Percentiles rank a stretch among this genome's conserved stretches.
These are phyloP conservation scores for Platichthys stellatus DNA, from an alignment of 2,113 vertebrate genomes.

Conservation along the genomic window DNA sequence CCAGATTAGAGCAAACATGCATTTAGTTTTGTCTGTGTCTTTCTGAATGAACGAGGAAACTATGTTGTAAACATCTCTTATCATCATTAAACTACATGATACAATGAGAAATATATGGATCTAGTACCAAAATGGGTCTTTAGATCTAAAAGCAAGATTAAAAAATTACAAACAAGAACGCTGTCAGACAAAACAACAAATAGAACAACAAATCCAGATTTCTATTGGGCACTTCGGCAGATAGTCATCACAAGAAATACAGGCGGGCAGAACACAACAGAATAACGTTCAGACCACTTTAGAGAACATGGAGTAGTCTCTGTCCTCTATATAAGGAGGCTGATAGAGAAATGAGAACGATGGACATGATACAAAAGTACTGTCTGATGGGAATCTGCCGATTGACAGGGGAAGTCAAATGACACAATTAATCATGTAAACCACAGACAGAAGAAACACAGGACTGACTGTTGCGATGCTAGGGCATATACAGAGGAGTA, in stretches of 20 bases:
- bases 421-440: not conserved
- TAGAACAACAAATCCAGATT: not conserved
- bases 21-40: too few species aligned
- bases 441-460: not conserved
- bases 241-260: not conserved
- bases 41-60: too few species aligned
- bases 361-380: not conserved
- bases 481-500: not conserved
- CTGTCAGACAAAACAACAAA: not conserved
- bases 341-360: not conserved
- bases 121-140: too few species aligned
- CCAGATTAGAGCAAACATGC: too few species aligned
- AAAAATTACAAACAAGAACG: too few species aligned
- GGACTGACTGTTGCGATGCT: not conserved
- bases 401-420: not conserved
- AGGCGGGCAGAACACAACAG: not conserved
- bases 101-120: too few species aligned
- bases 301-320: too few species aligned
- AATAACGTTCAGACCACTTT: too few species aligned
- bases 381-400: not conserved
- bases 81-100: too few species aligned
- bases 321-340: not conserved
- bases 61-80: too few species aligned
- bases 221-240: not conserved
- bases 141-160: too few species aligned